phyloP scores from a whole-genome alignment of 2,113 vertebrate species.

The Chaenocephalus aceratus region DNA sequence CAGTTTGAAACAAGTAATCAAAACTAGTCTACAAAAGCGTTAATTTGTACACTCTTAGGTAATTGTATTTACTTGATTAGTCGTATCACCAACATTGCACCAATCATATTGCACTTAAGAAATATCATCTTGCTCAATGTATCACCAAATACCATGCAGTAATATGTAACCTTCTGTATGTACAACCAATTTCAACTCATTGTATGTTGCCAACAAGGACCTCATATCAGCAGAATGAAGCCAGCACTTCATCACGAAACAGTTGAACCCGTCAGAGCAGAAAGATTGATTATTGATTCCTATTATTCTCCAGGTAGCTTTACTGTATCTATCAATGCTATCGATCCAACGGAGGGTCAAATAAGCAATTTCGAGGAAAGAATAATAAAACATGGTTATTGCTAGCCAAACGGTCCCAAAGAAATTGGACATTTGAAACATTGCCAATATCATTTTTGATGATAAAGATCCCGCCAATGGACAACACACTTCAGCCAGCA shows the following conservation, averaged over 20 bases:
- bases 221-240: background rate
- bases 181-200: background rate
- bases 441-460: background rate
- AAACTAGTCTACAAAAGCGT: background rate
- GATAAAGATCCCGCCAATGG: background rate
- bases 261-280: background rate
- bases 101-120: background rate
- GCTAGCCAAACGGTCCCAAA: background rate
- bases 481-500: background rate
- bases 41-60: background rate
- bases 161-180: too few relatives aligned
- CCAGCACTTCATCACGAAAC: background rate
- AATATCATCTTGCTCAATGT: too few relatives aligned
- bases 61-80: background rate
- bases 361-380: background rate
- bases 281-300: slow-evolving; percentile 31
- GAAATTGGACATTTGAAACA: background rate
- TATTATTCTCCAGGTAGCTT: slow-evolving; percentile 16
- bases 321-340: slow-evolving; percentile 24
- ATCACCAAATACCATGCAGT: too few relatives aligned
- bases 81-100: background rate
- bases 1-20: slow-evolving; percentile 16
- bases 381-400: background rate
- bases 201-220: background rate
- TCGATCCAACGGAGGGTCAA: slow-evolving; percentile 9